A percentile compares a stretch with the other conserved stretches of the same genome.
These are phyloP conservation scores for Neodiprion pinetum DNA, from an alignment of 1,140 invertebrate genomes.

Conservation along the genomic window DNA sequence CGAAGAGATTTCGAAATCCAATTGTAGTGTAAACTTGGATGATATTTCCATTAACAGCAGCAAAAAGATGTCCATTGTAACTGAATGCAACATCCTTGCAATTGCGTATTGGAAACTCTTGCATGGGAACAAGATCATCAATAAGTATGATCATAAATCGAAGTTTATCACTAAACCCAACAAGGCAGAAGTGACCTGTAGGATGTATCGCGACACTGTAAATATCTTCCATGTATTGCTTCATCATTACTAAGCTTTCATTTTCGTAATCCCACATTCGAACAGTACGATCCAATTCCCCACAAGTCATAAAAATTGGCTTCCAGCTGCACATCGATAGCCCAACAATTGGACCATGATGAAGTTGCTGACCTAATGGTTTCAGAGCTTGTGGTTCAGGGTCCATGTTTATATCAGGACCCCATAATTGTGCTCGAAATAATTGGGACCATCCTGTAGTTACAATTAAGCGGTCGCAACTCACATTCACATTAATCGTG, in stretches of 20 bases:
- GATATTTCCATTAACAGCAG: constrained; percentile 78
- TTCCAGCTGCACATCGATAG: constrained; percentile 88
- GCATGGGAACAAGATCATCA: constrained; percentile 81
- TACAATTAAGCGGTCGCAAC: constrained; percentile 65
- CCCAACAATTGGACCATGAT: constrained; percentile 79
- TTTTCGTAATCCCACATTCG: constrained; percentile 91
- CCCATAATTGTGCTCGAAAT: constrained; percentile 67
- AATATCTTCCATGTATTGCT: constrained; percentile 83
- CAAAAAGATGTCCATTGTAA: constrained; percentile 82
- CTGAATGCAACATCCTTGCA: constrained; percentile 78
- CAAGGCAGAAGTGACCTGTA: constrained; percentile 81
- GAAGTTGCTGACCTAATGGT: constrained; percentile 75
- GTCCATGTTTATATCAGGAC: constrained; percentile 51
- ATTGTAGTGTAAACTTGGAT: constrained; percentile 82
- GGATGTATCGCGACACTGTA: constrained; percentile 84
- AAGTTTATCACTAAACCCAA: constrained; percentile 91
- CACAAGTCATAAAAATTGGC: constrained; percentile 86
- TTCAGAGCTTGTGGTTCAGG: constrained; percentile 55
- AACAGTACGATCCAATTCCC: constrained; percentile 79
- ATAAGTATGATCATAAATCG: constrained; percentile 85
- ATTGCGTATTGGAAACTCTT: constrained; percentile 78
- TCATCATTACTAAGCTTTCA: constrained; percentile 76
- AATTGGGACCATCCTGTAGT: constrained; percentile 71
- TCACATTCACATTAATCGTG: constrained; percentile 64
- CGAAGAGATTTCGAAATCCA: constrained; percentile 73